Base-by-base conservation (phyloP, 2,888 invertebrate species). In the Mythimna vitellina region DNA sequence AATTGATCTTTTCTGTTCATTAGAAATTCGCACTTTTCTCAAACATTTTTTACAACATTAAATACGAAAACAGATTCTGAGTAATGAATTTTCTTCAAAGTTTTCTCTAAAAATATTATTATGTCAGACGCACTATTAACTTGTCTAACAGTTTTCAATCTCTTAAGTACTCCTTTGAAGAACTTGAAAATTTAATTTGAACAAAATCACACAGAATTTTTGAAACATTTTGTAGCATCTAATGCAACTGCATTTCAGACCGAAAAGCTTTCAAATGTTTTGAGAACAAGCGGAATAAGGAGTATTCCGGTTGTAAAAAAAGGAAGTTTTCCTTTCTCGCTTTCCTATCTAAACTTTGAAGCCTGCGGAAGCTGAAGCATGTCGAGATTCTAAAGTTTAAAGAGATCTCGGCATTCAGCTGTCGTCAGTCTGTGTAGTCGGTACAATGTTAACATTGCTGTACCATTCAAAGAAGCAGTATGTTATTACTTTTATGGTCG, bases 401-500 rank as follows among this genome's bases (percentile, higher is more conserved):
- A 74, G 72, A 81, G 65, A 74, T 75, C 62, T 73, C 14, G 7
- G 22, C 57, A 73, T 78, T 51, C 60, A 51, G 74, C 65, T 29
- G 67, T 73, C 35, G 25, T 14, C 25, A 20, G 10, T 6, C 57
- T 42, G 65, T 46, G 61, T 57, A 61, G 61, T 25, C 35, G 63
- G 65, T 60, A 74, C 73, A 83, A 60, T 80, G 69, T 75, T 71
- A 80, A 78, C 81, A 71, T 73, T n/a, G 65, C 68, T 70, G 66
- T 61, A 51, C 73, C 69, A 73, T 71, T 80, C 73, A 70, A 74
- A 71, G 68, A 67, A 73, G 70, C 57, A 42, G 81, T 81, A 83
- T 83, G 62, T 83, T 80, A 83, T 83, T 83, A 83, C 81, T 85
- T 70, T 71, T 62, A 73, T 51, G 73, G 76, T 46, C 14, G 73